Conservation (phyloP, 2,113 vertebrate species). For the Limanda limanda region DNA sequence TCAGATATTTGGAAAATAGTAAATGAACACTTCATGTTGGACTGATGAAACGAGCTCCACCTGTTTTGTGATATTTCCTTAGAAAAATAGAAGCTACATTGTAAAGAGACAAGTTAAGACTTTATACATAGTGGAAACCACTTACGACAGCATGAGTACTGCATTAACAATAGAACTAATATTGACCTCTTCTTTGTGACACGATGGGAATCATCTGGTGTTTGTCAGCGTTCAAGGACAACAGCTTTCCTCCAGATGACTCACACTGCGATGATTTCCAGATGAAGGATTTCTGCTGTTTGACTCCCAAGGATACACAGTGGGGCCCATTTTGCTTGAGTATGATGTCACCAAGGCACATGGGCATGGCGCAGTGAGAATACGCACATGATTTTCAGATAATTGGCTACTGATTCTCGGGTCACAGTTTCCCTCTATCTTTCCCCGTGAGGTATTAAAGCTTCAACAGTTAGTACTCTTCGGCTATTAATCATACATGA, state of each 20-base stretch:
- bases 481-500: conserved; percentile 35
- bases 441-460: conserved; percentile 56
- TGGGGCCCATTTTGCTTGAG: conserved; percentile 16
- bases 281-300: conserved; percentile 19
- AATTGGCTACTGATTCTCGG: neutral
- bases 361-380: neutral
- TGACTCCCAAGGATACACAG: neutral
- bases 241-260: conserved; percentile 59
- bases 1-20: conserved; percentile 20
- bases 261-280: conserved; percentile 7
- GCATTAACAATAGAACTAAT: conserved; percentile 1
- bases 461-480: conserved; percentile 39
- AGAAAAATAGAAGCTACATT: conserved; percentile 62
- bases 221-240: conserved; percentile 22
- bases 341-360: conserved; percentile 22
- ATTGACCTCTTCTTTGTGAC: conserved; percentile 8
- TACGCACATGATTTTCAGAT: neutral
- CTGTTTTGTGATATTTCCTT: conserved; percentile 32
- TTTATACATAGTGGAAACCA: conserved; percentile 34
- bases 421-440: conserved; percentile 29
- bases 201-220: conserved; percentile 43
- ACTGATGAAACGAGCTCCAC: neutral
- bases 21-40: conserved; percentile 9
- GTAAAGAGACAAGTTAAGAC: conserved; percentile 7
- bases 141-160: neutral